phyloP scores from a whole-genome alignment of 2,797 vertebrate genomes.

The Phoxinus dragarum region DNA sequence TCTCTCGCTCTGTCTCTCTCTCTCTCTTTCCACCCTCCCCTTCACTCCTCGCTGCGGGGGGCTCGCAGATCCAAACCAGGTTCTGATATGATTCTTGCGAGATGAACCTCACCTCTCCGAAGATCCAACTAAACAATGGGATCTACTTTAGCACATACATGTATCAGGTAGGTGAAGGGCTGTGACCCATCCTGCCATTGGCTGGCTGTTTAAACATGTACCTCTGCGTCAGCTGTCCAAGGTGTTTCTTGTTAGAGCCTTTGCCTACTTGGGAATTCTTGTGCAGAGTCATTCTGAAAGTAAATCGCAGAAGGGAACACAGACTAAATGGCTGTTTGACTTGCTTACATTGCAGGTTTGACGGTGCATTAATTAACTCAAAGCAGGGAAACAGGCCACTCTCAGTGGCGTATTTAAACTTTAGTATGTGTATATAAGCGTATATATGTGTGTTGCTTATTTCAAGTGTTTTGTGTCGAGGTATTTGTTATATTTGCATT shows the following conservation, averaged over 20 bases:
- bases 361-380: constrained; percentile 35
- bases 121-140: constrained; percentile 84
- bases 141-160: constrained; percentile 85
- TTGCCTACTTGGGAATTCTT: constrained; percentile 22
- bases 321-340: constrained; percentile 23
- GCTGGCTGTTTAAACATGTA: constrained; percentile 30
- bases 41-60: constrained; percentile 42
- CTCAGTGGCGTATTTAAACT: constrained; percentile 26
- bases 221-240: neutral
- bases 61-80: constrained; percentile 62
- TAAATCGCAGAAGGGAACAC: neutral
- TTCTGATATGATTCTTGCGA: constrained; percentile 80
- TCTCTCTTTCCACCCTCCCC: constrained; percentile 31
- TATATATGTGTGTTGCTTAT: constrained; percentile 7
- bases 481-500: constrained; percentile 9
- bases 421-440: constrained; percentile 15
- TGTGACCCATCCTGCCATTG: constrained; percentile 53
- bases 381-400: constrained; percentile 26
- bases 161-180: constrained; percentile 83
- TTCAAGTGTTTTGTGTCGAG: neutral
- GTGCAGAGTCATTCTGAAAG: neutral
- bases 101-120: constrained; percentile 80
- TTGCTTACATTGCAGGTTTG: constrained; percentile 24
- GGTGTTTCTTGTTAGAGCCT: neutral
- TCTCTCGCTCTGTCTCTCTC: neutral